Evolutionary conservation across 2,113 vertebrate species (phyloP).

Genomic region (Jacana jacana): DNA sequence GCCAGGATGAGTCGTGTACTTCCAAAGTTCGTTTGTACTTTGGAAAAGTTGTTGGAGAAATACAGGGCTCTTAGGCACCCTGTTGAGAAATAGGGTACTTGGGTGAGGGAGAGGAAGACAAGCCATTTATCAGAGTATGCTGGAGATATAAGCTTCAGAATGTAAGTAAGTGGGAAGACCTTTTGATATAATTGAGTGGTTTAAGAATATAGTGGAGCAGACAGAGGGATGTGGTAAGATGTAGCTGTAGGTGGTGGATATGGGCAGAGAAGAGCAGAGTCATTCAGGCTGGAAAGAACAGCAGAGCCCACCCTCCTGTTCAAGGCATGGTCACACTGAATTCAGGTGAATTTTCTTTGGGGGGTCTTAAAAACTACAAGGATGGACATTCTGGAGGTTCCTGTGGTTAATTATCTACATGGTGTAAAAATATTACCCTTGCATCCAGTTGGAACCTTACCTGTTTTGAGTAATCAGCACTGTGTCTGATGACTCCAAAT

Average conservation of each 20-base stretch:
- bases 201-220: not conserved
- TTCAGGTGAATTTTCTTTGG: not conserved
- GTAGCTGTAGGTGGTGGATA: not conserved
- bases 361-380: not conserved
- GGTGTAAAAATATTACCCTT: not conserved
- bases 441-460: not conserved
- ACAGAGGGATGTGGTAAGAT: not conserved
- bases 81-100: not conserved
- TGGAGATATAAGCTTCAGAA: not conserved
- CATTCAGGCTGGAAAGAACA: not conserved
- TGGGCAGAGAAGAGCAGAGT: not conserved
- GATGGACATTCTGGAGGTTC: not conserved
- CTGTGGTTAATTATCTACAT: not conserved
- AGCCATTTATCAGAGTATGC: not conserved
- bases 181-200: not conserved
- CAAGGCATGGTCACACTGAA: not conserved
- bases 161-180: not conserved
- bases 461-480: not conserved
- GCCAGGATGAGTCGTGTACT: rapidly evolving
- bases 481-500: not conserved
- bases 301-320: not conserved
- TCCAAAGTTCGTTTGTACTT: too few relatives aligned
- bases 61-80: not conserved
- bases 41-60: not conserved
- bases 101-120: not conserved